Conservation (phyloP, 2,888 invertebrate species). For the Tillus elongatus region DNA sequence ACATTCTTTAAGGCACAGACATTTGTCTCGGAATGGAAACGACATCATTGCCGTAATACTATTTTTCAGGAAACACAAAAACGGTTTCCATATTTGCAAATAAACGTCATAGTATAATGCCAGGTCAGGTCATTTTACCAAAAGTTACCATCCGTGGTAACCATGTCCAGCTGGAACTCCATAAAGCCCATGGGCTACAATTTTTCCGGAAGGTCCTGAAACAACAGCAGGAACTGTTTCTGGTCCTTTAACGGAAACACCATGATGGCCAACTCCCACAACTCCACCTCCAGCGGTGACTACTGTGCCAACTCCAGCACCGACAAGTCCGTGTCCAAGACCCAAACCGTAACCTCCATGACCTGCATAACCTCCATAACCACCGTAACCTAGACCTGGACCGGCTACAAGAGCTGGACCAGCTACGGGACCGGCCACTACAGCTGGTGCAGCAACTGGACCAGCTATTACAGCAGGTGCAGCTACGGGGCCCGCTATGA, state of each 20-base stretch:
- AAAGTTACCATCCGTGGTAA: neutral
- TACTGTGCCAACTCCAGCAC: neutral
- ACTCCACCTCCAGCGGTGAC: slow-evolving; percentile 3
- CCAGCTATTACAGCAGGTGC: no score
- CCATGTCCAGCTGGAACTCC: neutral
- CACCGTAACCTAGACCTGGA: neutral
- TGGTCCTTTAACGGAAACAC: neutral
- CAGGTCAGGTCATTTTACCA: no score
- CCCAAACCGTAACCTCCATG: neutral
- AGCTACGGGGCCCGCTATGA: no score
- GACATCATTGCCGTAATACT: no score
- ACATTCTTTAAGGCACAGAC: no score
- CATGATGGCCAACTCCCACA: neutral
- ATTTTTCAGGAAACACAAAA: no score
- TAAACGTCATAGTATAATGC: no score
- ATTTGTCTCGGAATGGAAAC: no score
- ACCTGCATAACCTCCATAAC: neutral
- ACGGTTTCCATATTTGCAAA: no score
- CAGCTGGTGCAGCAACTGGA: no score
- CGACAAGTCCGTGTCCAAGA: neutral
- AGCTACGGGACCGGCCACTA: no score
- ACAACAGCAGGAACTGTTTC: neutral
- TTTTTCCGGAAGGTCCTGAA: neutral
- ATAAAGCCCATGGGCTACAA: slow-evolving; percentile 1
- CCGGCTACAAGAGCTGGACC: neutral